A percentile compares a stretch with the other conserved stretches of the same genome.
phyloP scores from a whole-genome alignment of 2,888 invertebrate genomes.

The Tetrapedia diversipes region DNA sequence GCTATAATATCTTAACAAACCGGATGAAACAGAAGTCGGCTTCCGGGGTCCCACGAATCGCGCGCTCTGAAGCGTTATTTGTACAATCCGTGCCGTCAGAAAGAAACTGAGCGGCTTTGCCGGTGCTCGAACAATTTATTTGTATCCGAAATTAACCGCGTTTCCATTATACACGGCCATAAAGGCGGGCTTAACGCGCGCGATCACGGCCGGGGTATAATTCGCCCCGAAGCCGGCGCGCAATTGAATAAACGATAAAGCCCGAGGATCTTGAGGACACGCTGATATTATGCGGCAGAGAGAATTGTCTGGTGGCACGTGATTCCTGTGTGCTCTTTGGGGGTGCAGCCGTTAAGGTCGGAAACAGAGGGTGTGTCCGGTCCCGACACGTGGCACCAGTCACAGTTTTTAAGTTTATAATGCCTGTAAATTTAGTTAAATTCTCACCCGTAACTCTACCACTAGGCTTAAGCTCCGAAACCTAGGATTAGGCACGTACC shows the following conservation, averaged over 20 bases:
- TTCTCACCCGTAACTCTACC: too few relatives aligned
- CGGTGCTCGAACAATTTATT: background rate
- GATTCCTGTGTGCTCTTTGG: conserved; percentile 29
- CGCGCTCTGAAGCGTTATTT: too few relatives aligned
- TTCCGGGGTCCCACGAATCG: too few relatives aligned
- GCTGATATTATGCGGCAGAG: conserved; percentile 14
- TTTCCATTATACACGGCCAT: background rate
- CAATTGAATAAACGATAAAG: conserved; percentile 29
- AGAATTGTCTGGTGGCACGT: conserved; percentile 45
- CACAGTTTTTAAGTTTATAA: too few relatives aligned
- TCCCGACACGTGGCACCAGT: too few relatives aligned
- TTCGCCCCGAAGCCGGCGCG: conserved; percentile 3
- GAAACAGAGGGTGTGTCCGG: background rate
- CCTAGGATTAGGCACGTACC: too few relatives aligned
- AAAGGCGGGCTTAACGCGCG: background rate
- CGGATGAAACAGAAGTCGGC: too few relatives aligned
- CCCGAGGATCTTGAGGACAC: background rate
- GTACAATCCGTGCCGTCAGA: too few relatives aligned
- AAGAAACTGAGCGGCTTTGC: too few relatives aligned
- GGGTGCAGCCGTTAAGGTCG: conserved; percentile 19
- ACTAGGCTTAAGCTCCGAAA: too few relatives aligned
- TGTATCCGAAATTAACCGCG: background rate
- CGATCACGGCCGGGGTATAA: conserved; percentile 16
- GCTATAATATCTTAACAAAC: too few relatives aligned
- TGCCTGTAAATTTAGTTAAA: too few relatives aligned